phyloP scores from a whole-genome alignment of 1,140 invertebrate genomes.

The Meloidogyne hapla region DNA sequence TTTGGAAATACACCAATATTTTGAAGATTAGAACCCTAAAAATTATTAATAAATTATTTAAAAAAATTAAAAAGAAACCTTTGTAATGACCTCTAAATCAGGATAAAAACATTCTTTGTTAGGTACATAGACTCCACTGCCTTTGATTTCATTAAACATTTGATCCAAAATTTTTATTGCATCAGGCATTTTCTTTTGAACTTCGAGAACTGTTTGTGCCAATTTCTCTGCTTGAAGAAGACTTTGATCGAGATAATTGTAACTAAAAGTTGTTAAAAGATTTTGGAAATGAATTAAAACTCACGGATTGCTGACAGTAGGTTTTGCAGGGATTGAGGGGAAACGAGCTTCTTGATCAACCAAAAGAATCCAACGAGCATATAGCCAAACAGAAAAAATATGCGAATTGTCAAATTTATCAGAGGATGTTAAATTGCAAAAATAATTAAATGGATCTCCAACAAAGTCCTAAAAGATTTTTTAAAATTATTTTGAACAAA shows the following conservation, averaged over 20 bases:
- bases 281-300: not conserved
- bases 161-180: constrained; percentile 21
- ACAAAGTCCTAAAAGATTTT: not conserved
- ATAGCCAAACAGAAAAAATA: constrained; percentile 29
- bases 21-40: constrained; percentile 31
- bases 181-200: constrained; percentile 17
- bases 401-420: not conserved
- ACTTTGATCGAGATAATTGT: constrained; percentile 23
- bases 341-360: constrained; percentile 36
- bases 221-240: constrained; percentile 28
- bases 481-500: not conserved
- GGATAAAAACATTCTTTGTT: constrained; percentile 31
- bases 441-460: constrained; percentile 8
- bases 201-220: constrained; percentile 8
- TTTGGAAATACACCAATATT: not conserved
- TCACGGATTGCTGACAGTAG: constrained; percentile 42
- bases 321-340: constrained; percentile 21
- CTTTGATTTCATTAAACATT: not conserved
- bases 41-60: not conserved
- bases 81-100: constrained; percentile 13
- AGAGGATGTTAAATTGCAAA: not conserved
- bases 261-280: not conserved
- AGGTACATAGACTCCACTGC: constrained; percentile 13
- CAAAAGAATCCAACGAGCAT: constrained; percentile 34
- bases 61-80: not conserved